phyloP scores from a whole-genome alignment of 2,797 vertebrate species.

The Microhierax caerulescens region DNA sequence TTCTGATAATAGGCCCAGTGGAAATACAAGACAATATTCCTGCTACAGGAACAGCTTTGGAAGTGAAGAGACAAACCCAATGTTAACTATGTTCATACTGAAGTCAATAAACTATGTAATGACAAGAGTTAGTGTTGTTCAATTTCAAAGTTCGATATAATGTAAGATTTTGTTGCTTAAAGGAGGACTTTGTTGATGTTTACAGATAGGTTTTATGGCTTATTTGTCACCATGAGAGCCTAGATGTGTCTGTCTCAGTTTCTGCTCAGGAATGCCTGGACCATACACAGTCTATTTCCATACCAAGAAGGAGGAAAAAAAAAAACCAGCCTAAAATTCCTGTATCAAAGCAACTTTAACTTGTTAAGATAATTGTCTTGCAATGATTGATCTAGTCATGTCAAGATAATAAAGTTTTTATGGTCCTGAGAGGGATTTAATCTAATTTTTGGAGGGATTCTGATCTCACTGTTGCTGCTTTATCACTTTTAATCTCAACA shows the following conservation, averaged over 20 bases:
- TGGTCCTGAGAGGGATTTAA: constrained; percentile 61
- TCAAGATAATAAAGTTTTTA: constrained; percentile 75
- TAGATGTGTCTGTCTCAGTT: background rate
- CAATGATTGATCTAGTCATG: constrained; percentile 73
- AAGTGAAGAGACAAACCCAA: background rate
- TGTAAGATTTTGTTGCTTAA: background rate
- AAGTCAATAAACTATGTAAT: background rate
- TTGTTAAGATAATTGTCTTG: constrained; percentile 73
- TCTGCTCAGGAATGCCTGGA: background rate
- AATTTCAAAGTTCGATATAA: constrained; percentile 9
- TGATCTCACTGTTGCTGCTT: constrained; percentile 58
- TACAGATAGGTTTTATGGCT: background rate
- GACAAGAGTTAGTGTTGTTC: background rate
- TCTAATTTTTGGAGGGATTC: constrained; percentile 72
- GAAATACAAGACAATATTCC: background rate
- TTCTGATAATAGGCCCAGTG: background rate
- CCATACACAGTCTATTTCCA: background rate
- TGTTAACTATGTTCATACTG: background rate
- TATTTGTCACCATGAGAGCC: constrained; percentile 13
- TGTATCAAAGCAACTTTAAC: constrained; percentile 63
- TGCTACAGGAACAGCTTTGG: background rate
- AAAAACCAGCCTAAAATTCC: background rate
- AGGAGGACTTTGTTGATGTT: background rate
- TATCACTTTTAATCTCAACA: constrained; percentile 76
- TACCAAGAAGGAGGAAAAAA: background rate